Evolutionary conservation across 2,888 invertebrate species (phyloP).

Genomic region (Trilocha varians): DNA sequence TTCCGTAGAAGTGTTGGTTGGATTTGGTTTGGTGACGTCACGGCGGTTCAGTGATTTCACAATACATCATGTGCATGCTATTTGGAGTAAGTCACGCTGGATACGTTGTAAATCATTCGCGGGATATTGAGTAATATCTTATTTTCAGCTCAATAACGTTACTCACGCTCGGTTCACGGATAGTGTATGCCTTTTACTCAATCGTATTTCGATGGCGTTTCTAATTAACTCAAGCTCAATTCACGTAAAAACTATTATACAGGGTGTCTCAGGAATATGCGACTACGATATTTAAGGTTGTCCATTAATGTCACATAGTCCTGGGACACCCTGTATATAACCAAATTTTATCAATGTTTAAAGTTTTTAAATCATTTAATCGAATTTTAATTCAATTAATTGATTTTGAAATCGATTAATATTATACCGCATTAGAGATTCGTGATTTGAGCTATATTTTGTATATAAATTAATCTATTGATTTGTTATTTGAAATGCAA

Average conservation of each 20-base stretch:
- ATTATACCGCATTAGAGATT: too few species aligned
- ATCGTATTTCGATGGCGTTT: too few species aligned
- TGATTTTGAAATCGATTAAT: too few species aligned
- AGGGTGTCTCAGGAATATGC: too few species aligned
- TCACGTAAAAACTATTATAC: too few species aligned
- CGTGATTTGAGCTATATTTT: too few species aligned
- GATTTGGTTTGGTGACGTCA: background rate
- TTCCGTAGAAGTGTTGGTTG: background rate
- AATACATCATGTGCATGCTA: slow-evolving; percentile 9
- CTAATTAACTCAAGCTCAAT: too few species aligned
- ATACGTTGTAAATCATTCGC: slow-evolving; percentile 10
- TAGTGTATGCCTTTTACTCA: slow-evolving; percentile 20
- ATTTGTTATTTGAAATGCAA: slow-evolving; percentile 2
- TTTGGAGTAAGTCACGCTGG: slow-evolving; percentile 2
- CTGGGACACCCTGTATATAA: too few species aligned
- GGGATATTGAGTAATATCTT: slow-evolving; percentile 18
- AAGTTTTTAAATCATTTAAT: too few species aligned
- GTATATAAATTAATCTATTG: background rate
- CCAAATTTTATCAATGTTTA: too few species aligned
- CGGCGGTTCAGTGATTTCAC: slow-evolving; percentile 1
- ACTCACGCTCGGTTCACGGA: slow-evolving; percentile 29
- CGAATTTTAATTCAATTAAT: slow-evolving; percentile 12
- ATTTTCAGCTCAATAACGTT: slow-evolving; percentile 31
- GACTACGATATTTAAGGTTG: too few species aligned
- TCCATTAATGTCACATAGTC: too few species aligned